Base-by-base conservation (phyloP, 2,797 vertebrate species). In the Onychomys leucogaster region DNA sequence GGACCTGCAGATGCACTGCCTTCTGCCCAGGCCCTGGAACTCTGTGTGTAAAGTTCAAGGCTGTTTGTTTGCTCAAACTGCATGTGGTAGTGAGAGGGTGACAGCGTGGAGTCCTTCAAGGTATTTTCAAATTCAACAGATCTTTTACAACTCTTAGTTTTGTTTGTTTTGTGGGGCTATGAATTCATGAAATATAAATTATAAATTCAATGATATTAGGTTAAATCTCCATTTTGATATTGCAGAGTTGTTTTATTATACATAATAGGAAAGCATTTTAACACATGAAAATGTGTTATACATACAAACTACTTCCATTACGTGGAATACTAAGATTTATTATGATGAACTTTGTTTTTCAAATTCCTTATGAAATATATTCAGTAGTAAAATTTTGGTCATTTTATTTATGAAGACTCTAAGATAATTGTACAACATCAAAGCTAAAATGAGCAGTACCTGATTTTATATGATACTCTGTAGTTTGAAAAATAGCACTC, bases 1-100 rank as follows among this genome's bases (percentile, higher is more conserved):
- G 89, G 89, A 93, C 83, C 96, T 97, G 96, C 97, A 98, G 97
- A 98, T 97, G 97, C 73, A 98, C 80, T 96, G 46, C 97, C 96
- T 97, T 98, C 97, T 98, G 98, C 96, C 97, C 93, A 96, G 83
- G 43, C 90, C 76, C 80, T 67, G 52, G 34, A 96, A 98, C 89
- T 95, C 85, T 86, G 55, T 29, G 49, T 86, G 86, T 43, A 75
- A 96, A 98, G 96, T 98, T 98, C 46, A 12, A 88, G 94, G 96
- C 81, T 78, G 76, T 86, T 97, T 90, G 97, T 97, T 97, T 97
- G 96, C 83, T 98, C 94, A 96, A 96, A 49, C 81, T 77, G 46
- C 16, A 91, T 94, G 94, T 91, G 94, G 91, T 82, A 95, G 16
- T 2, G n/a, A 95, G 91, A 86, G 34, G 81, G 59, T 83, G 96